Evolutionary conservation across 2,797 vertebrate genomes (phyloP), one percentile per base, ranked within the genome.

Genomic region (Denticeps clupeoides): DNA sequence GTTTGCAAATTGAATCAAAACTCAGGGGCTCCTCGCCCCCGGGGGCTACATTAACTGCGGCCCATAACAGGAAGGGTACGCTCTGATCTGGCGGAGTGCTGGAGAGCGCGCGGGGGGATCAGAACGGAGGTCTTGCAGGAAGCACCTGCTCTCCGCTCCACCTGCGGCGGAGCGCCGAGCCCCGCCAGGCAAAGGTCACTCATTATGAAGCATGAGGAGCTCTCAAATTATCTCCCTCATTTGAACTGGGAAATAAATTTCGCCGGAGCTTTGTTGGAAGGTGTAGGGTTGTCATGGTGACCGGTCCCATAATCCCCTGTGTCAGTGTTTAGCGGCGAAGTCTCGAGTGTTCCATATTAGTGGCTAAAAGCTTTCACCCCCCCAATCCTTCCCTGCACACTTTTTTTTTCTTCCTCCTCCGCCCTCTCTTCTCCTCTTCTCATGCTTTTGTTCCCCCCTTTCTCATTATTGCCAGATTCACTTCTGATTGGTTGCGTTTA

Each of bases 251-350:
- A n/a, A n/a, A n/a, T n/a, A n/a, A n/a, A n/a, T n/a, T n/a, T n/a
- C n/a, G 31, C 4, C 65, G 70, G 65, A 37, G 19, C n/a, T 29
- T 22, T 26, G 41, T 35, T 42, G 27, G 24, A 42, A 41, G 38
- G 51, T 43, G 19, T 55, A 67, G 65, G 71, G 81, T 84, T 84
- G 80, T 80, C 78, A 84, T 84, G 78, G 82, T 70, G 78, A 84
- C 75, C 50, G 26, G 62, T 71, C 70, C 70, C 62, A 35, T 81
- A 80, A 82, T 81, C 78, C 69, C 56, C 28, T 56, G 54, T 67
- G 72, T 74, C 67, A 72, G 56, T 38, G 45, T 47, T 56, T 59
- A 49, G 65, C 69, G 71, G 71, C 27, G 25, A 18, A 32, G 42
- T 35, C 53, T 67, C 58, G 54, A 49, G 67, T 63, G 69, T 18